Conservation (phyloP, 2,797 vertebrate genomes). For the Paramormyrops hopkinsi region DNA sequence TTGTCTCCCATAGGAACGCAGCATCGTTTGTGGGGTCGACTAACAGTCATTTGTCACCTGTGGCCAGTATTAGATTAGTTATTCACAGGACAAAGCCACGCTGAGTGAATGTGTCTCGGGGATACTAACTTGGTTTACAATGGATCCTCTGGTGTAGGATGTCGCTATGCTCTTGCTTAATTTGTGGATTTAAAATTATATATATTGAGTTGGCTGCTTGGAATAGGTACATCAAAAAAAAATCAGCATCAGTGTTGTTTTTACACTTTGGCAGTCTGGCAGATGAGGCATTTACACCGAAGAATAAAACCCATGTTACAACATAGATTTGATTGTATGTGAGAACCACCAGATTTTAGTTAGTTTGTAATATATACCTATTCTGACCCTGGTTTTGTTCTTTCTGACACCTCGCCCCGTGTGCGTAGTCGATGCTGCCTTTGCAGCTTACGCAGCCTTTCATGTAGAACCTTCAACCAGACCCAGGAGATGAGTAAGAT, state of each 20-base stretch:
- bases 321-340: not conserved
- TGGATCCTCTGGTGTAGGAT: not conserved
- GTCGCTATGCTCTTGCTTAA: not conserved
- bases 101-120: not conserved
- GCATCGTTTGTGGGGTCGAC: slow-evolving; percentile 8
- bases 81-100: slow-evolving; percentile 4
- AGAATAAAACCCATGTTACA: not conserved
- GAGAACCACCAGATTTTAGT: not conserved
- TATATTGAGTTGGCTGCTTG: not conserved
- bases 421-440: not conserved
- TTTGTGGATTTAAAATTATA: not conserved
- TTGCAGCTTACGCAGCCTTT: not conserved
- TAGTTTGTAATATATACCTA: not conserved
- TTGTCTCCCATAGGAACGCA: slow-evolving; percentile 9
- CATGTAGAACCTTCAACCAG: not conserved
- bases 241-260: not conserved
- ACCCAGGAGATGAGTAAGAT: slow-evolving; percentile 8
- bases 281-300: not conserved
- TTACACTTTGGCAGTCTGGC: not conserved
- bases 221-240: not conserved
- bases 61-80: slow-evolving; percentile 9
- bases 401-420: not conserved
- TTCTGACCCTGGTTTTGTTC: not conserved
- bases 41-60: slow-evolving; percentile 19
- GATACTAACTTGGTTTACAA: not conserved